A percentile compares a stretch with the other conserved stretches of the same genome.
Conservation (phyloP, 1,140 invertebrate species). For the Glossosoma conforme region DNA sequence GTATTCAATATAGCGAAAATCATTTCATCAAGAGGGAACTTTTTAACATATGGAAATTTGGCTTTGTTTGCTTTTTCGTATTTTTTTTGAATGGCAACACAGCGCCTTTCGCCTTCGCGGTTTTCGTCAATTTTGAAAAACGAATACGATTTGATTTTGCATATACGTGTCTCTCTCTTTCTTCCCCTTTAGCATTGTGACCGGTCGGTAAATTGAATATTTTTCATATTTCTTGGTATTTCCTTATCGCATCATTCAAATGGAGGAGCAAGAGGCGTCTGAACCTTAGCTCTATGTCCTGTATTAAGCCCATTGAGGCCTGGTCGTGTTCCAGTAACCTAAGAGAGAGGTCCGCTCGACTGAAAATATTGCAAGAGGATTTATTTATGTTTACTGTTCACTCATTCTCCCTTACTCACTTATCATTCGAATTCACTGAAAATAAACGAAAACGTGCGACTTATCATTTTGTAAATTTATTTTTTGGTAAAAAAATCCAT, state of each 20-base stretch:
- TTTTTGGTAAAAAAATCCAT: no score
- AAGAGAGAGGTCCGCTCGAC: no score
- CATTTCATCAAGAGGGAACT: slow-evolving; percentile 28
- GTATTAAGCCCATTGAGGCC: no score
- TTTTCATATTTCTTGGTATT: slow-evolving; percentile 20
- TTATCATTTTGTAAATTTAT: no score
- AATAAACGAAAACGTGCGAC: no score
- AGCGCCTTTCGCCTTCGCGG: background rate
- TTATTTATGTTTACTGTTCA: no score
- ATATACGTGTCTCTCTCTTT: background rate
- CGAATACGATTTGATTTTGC: slow-evolving; percentile 22
- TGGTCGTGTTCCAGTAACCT: no score
- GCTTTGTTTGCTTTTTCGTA: slow-evolving; percentile 30
- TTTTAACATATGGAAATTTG: slow-evolving; percentile 31
- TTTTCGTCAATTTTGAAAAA: background rate
- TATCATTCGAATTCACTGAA: no score
- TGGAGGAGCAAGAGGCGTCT: background rate
- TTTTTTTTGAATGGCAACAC: slow-evolving; percentile 18
- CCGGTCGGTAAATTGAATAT: slow-evolving; percentile 24
- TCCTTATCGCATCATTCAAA: slow-evolving; percentile 21
- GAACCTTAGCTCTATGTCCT: no score
- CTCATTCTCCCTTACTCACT: no score
- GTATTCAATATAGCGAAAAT: slow-evolving; percentile 19
- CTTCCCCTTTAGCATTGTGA: slow-evolving; percentile 5
- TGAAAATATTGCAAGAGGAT: background rate